Evolutionary conservation across 2,888 invertebrate genomes (phyloP).

Genomic region (Drosophila glabriapex): DNA sequence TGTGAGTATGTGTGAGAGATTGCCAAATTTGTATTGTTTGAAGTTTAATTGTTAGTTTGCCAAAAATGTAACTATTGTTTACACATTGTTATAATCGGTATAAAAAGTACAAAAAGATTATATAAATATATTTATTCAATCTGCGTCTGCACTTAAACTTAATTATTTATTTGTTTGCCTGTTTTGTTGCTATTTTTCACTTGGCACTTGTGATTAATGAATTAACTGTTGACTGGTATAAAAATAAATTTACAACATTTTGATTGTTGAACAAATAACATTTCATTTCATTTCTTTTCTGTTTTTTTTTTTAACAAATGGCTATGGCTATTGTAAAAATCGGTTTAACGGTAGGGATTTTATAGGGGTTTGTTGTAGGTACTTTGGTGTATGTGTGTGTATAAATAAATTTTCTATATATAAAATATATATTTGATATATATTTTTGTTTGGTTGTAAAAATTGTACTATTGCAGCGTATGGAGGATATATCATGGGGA

Average conservation of each 20-base stretch:
- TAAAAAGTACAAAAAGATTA: conserved; percentile 71
- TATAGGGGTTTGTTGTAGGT: conserved; percentile 77
- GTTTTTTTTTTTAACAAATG: conserved; percentile 62
- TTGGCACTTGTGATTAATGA: conserved; percentile 64
- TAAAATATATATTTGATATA: conserved; percentile 83
- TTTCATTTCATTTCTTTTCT: conserved; percentile 24
- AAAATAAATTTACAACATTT: conserved; percentile 60
- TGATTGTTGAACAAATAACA: conserved; percentile 71
- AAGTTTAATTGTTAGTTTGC: conserved; percentile 54
- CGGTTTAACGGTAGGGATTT: conserved; percentile 54
- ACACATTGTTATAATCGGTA: conserved; percentile 47
- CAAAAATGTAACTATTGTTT: conserved; percentile 68
- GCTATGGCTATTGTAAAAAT: conserved; percentile 70
- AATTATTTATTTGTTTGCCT: conserved; percentile 47
- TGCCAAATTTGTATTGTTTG: conserved; percentile 66
- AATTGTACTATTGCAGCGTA: conserved; percentile 86
- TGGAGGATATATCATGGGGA: conserved; percentile 79
- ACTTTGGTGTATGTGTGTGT: conserved; percentile 80
- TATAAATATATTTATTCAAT: conserved; percentile 63
- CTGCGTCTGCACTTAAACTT: conserved; percentile 56
- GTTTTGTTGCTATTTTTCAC: conserved; percentile 50
- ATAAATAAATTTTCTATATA: conserved; percentile 83
- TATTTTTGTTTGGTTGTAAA: conserved; percentile 81
- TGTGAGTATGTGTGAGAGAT: conserved; percentile 52
- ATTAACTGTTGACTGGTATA: conserved; percentile 63